Percentiles rank a stretch among this genome's conserved stretches.
These are phyloP conservation scores for Cyrtonyx montezumae DNA, from an alignment of 2,113 vertebrate genomes.

Conservation along the genomic window DNA sequence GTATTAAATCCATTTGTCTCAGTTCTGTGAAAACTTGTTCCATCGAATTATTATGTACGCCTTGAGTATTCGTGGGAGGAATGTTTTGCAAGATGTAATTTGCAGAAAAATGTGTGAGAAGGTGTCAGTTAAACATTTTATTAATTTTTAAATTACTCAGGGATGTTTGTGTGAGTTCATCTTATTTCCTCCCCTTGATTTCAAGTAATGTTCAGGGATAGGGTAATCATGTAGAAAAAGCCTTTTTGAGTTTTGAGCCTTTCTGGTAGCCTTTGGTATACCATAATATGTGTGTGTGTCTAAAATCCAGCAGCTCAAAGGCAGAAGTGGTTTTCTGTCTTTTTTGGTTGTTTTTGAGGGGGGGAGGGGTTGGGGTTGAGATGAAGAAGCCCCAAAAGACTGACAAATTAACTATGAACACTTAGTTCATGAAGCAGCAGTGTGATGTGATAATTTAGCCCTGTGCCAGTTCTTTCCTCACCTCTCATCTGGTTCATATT, in stretches of 20 bases:
- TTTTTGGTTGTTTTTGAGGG: no score
- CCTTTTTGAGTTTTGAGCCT: background rate
- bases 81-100: background rate
- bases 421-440: background rate
- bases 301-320: background rate
- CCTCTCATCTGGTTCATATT: rapidly evolving
- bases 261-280: background rate
- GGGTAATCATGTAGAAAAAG: background rate
- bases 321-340: background rate
- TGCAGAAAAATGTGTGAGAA: background rate
- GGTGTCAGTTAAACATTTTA: background rate
- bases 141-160: background rate
- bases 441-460: background rate
- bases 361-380: background rate
- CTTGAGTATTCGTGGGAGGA: background rate
- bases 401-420: no score
- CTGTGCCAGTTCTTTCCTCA: background rate
- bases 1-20: background rate
- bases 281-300: rapidly evolving
- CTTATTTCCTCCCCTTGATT: background rate
- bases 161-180: background rate
- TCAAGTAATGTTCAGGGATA: background rate
- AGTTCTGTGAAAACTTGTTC: background rate
- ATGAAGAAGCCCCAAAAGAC: background rate
- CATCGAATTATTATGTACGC: background rate